These are phyloP conservation scores for Gulo gulo DNA, from an alignment of 2,113 vertebrate genomes.

Conservation along the genomic window DNA sequence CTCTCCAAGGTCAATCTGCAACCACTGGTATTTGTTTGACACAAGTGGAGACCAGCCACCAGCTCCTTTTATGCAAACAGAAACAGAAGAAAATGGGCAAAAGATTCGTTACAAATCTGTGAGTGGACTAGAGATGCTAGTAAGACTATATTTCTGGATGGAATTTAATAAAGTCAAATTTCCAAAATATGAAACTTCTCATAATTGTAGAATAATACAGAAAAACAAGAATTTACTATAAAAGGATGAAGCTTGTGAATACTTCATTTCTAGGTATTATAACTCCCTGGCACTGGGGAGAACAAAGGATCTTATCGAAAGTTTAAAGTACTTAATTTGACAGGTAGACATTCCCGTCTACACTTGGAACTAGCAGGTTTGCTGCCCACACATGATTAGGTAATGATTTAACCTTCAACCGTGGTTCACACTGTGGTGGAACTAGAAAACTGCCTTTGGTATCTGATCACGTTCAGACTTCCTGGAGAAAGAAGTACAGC, in stretches of 20 bases:
- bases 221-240: background rate
- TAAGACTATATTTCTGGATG: background rate
- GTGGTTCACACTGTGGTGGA: background rate
- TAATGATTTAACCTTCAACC: background rate
- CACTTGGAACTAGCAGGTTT: background rate
- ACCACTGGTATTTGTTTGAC: conserved; percentile 93
- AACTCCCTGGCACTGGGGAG: background rate
- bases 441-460: background rate
- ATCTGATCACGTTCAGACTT: background rate
- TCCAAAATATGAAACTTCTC: background rate
- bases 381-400: background rate
- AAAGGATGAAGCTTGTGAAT: background rate
- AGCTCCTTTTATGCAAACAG: conserved; percentile 86
- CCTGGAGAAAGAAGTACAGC: background rate
- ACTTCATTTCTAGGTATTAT: background rate
- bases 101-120: background rate
- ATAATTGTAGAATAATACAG: background rate
- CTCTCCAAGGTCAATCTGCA: conserved; percentile 92
- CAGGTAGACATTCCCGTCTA: background rate
- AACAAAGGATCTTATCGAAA: background rate
- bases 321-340: background rate
- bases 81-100: conserved; percentile 11
- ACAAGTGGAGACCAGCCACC: conserved; percentile 95
- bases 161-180: background rate
- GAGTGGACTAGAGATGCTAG: background rate